Evolutionary conservation across 2,888 invertebrate genomes (phyloP).

Genomic region (Baccha elongata): DNA sequence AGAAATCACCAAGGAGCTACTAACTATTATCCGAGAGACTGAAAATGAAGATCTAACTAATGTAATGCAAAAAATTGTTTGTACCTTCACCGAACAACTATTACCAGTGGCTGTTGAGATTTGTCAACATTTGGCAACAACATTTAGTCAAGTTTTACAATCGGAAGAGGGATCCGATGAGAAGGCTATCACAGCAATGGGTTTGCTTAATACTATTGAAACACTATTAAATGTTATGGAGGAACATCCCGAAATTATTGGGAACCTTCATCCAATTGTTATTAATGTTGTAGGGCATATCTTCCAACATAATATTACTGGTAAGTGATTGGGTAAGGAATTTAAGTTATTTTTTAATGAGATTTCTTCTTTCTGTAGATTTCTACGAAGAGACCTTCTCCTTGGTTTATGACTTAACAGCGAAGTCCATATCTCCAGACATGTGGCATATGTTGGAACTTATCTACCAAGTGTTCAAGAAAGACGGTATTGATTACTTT

Average conservation of each 20-base stretch:
- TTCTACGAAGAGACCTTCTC: constrained; percentile 99
- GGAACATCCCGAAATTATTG: constrained; percentile 90
- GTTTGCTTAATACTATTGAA: constrained; percentile 97
- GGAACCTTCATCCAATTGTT: constrained; percentile 94
- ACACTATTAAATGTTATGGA: constrained; percentile 97
- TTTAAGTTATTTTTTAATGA: not conserved
- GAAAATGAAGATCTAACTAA: constrained; percentile 98
- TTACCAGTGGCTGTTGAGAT: constrained; percentile 97
- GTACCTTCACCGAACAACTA: constrained; percentile 93
- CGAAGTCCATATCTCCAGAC: constrained; percentile 92
- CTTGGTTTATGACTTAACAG: constrained; percentile 94
- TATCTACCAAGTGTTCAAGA: constrained; percentile 94
- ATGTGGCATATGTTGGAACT: constrained; percentile 98
- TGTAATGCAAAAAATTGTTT: constrained; percentile 97
- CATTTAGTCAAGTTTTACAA: constrained; percentile 90
- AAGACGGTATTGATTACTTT: constrained; percentile 97
- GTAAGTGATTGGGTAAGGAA: constrained; percentile 83
- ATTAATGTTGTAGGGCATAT: constrained; percentile 94
- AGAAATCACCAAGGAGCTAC: constrained; percentile 91
- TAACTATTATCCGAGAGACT: constrained; percentile 96
- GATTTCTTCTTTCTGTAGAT: constrained; percentile 84
- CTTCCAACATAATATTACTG: constrained; percentile 91
- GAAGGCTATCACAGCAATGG: constrained; percentile 98
- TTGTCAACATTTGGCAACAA: constrained; percentile 94
- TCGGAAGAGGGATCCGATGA: constrained; percentile 95